Base-by-base conservation (phyloP, 2,113 vertebrate genomes). In the Paralichthys olivaceus region DNA sequence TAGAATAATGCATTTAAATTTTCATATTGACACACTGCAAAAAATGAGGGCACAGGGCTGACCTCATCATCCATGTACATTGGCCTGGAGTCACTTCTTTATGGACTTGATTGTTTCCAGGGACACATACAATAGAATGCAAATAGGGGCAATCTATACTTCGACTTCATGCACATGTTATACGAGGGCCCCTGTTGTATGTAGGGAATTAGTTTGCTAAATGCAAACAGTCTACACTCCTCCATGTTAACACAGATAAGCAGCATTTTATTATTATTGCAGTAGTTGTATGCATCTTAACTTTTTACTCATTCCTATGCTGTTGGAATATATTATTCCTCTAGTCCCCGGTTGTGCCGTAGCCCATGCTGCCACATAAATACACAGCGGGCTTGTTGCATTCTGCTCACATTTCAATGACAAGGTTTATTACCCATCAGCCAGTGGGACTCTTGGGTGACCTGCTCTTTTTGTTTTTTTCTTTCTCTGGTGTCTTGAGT, bases 351-450 rank as follows among this genome's bases (percentile, higher is more conserved):
- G 8, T 72, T 60, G 49, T 28, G 64, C 51, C 28, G 43, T 51
- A 51, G 47, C 25, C 15, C 28, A 63, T 28, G 29, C n/a, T 53
- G 45, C 57, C 60, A n/a, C 43, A 55, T 59, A 26, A 60, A 72
- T 29, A 72, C 57, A 55, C 69, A 45, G 34, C n/a, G 37, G 6
- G 58, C 56, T 22, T 49, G 32, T 69, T 17, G 56, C 37, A 81
- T 77, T 80, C 87, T 66, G 67, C 60, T 85, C 76, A 85, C 89
- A 79, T 84, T 88, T 87, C 81, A 91, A 75, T 81, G 76, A 79
- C 77, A 77, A 55, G 45, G 73, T 87, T 90, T 90, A 89, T 83
- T 84, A 79, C 43, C 79, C 77, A 69, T 65, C 73, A 84, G 63
- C 54, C 53, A 59, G 28, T 56, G 34, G 58, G 69, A 67, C 84